Evolutionary conservation across 2,113 vertebrate genomes (phyloP).

Genomic region (Petrocephalus microphthalmus): DNA sequence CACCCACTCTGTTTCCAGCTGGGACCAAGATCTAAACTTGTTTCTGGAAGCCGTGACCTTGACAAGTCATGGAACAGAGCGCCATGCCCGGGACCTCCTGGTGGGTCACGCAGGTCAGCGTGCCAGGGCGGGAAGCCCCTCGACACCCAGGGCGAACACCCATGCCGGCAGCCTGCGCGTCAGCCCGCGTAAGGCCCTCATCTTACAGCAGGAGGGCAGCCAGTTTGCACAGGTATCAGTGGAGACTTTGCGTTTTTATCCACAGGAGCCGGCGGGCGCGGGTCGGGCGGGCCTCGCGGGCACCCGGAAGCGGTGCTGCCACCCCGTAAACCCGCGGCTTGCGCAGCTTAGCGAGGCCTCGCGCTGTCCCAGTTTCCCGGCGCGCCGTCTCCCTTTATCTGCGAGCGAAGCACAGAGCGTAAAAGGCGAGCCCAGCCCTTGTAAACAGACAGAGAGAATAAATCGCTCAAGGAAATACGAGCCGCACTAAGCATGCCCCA

Average conservation of each 20-base stretch:
- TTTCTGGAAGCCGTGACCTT: background rate
- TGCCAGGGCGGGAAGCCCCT: background rate
- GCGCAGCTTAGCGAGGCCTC: background rate
- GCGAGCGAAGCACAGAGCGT: background rate
- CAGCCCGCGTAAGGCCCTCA: background rate
- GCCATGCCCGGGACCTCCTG: background rate
- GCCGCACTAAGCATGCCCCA: background rate
- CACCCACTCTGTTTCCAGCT: background rate
- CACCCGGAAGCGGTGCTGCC: background rate
- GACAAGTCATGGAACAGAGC: background rate
- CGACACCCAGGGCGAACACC: background rate
- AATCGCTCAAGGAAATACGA: constrained; percentile 6
- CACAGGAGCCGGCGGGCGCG: background rate
- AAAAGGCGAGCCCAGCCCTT: background rate
- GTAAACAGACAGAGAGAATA: background rate
- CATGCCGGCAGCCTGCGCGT: background rate
- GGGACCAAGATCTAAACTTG: background rate
- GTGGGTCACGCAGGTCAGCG: background rate
- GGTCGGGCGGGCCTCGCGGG: background rate
- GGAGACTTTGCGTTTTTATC: background rate
- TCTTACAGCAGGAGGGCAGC: background rate
- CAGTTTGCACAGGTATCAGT: background rate
- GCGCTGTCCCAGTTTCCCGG: background rate
- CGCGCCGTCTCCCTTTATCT: background rate
- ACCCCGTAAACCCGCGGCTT: background rate